Base-by-base conservation (phyloP, 2,113 vertebrate genomes). In the Clarias batrachus region DNA sequence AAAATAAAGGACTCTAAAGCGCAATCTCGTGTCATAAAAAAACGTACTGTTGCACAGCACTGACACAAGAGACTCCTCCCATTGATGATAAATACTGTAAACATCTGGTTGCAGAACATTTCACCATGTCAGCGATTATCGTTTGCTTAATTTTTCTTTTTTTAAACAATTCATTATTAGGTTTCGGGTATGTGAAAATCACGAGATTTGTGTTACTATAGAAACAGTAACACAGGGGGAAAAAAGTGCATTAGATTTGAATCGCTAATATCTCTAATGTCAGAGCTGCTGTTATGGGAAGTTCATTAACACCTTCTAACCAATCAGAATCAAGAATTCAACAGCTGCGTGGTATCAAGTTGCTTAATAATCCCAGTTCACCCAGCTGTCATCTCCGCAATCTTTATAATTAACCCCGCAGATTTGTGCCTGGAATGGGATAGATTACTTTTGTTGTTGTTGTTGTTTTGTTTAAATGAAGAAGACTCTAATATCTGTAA, bases 331-430 rank as follows among this genome's bases (percentile, higher is more conserved):
- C 9, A 60, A 57, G 56, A 30, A 80, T 80, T 80, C 27, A 21
- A 57, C 56, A 60, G 27, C 27, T 21, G 17, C 21, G 27, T 33
- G 56, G 0, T 80, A 33, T 60, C 59, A 80, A 80, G 21, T 30
- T 80, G 56, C 3, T 33, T 37, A 80, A 33, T 59, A 59, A 79
- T 93, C 91, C 91, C 88, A 85, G 89, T 86, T 59, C 19, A 57
- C 70, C 59, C 3, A 81, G 63, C 62, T 74, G 60, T 19, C 33
- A 37, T 37, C 33, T 37, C 41, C 57, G 73, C 74, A 84, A 79
- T 83, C 78, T 68, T 87, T 87, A 77, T 77, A 85, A 57, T 68
- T 57, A 37, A 37, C 74, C 60, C n/a, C 5, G 41, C n/a, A 14
- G 41, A 78, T 27, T 48, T 48, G 48, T 59, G 76, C 30, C 65